A percentile compares a stretch with the other conserved stretches of the same genome.
Conservation (phyloP, 2,888 invertebrate species). For the Catocala fraxini region DNA sequence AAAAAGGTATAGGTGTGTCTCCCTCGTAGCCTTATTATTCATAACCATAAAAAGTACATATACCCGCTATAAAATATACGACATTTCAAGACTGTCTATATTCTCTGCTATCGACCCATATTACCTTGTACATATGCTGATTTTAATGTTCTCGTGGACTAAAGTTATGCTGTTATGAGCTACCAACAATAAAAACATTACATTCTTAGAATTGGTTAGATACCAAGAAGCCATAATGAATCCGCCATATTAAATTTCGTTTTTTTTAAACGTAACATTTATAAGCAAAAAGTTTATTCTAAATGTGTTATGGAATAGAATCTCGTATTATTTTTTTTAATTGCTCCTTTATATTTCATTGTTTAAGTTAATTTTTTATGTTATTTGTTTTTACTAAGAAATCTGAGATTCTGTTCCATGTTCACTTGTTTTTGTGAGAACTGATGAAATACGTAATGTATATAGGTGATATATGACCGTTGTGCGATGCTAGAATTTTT, state of each 20-base stretch:
- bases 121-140: no score
- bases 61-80: no score
- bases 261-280: conserved; percentile 27
- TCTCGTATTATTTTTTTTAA: conserved; percentile 41
- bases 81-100: no score
- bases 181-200: no score
- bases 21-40: no score
- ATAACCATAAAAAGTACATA: no score
- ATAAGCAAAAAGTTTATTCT: conserved; percentile 25
- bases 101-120: no score
- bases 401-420: conserved; percentile 61
- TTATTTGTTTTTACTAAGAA: conserved; percentile 34
- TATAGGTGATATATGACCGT: background rate
- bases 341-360: conserved; percentile 51
- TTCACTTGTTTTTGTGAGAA: conserved; percentile 31
- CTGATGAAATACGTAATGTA: conserved; percentile 29
- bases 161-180: no score
- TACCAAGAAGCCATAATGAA: conserved; percentile 24
- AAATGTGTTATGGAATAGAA: conserved; percentile 50
- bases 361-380: conserved; percentile 43
- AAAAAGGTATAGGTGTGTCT: background rate
- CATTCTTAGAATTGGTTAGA: background rate
- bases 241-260: conserved; percentile 30
- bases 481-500: background rate
- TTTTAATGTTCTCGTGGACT: no score